Conservation (phyloP, 2,113 vertebrate species). For the Hippocampus zosterae region DNA sequence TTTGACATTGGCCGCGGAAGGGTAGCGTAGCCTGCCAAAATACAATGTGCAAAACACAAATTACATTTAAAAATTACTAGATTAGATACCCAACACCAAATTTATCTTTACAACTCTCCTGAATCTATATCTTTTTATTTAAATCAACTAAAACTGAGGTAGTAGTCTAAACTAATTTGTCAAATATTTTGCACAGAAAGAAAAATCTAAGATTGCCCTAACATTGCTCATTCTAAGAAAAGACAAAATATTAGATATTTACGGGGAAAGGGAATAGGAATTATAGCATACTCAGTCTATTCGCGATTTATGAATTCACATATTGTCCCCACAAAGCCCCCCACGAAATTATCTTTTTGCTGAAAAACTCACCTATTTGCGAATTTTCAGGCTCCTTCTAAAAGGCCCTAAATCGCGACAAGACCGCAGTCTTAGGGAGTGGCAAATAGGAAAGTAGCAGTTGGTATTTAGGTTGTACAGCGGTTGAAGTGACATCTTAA, state of each 20-base stretch:
- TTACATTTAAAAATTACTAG: not conserved
- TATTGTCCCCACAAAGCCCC: too few relatives aligned
- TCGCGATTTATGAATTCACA: too few relatives aligned
- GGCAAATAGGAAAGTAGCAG: too few relatives aligned
- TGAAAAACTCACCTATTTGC: not conserved
- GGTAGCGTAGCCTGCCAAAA: slow-evolving; percentile 60
- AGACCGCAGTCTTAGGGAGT: not conserved
- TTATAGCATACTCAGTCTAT: too few relatives aligned
- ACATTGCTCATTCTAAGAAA: not conserved
- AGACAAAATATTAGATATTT: not conserved
- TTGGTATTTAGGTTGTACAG: too few relatives aligned
- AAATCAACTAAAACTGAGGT: not conserved
- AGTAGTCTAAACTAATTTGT: not conserved
- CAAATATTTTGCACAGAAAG: not conserved
- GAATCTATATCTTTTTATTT: not conserved
- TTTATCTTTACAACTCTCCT: not conserved
- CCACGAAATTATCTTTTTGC: too few relatives aligned
- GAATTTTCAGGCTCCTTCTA: not conserved
- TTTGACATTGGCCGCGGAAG: slow-evolving; percentile 74
- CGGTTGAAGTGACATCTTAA: too few relatives aligned
- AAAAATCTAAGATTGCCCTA: not conserved
- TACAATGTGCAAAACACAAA: slow-evolving; percentile 9
- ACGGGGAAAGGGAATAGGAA: too few relatives aligned
- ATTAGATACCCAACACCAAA: not conserved
- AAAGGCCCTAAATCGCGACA: not conserved